Conservation (phyloP, 1,140 invertebrate species). For the Cherax destructor region DNA sequence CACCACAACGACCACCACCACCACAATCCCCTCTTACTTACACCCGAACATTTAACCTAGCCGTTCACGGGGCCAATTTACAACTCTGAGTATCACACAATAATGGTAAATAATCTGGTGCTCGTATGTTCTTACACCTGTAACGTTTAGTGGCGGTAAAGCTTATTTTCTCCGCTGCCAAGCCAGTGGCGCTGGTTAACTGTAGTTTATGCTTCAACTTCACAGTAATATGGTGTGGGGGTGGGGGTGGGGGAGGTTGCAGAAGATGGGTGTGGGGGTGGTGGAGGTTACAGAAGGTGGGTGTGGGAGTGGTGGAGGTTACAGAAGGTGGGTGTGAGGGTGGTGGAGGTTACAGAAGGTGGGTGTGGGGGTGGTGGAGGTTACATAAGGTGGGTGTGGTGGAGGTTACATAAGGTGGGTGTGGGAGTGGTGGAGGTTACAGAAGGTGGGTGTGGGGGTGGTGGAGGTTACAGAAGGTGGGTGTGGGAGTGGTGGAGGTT, state of each 20-base stretch:
- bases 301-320: too few relatives aligned
- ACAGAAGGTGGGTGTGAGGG: too few relatives aligned
- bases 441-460: too few relatives aligned
- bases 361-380: too few relatives aligned
- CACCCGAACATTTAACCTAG: background rate
- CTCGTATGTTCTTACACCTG: conserved; percentile 2
- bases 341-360: too few relatives aligned
- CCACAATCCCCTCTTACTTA: background rate
- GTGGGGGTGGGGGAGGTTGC: background rate
- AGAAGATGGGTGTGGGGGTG: too few relatives aligned
- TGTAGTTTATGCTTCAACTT: background rate
- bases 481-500: too few relatives aligned
- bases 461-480: too few relatives aligned
- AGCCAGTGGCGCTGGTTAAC: background rate
- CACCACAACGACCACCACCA: background rate
- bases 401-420: too few relatives aligned
- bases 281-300: too few relatives aligned
- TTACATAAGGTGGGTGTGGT: too few relatives aligned
- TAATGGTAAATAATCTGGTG: background rate
- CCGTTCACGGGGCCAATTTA: background rate
- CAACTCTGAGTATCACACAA: background rate
- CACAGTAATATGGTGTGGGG: background rate
- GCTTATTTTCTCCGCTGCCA: background rate
- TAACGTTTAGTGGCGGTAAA: background rate
- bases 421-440: too few relatives aligned